A percentile compares a stretch with the other conserved stretches of the same genome.
phyloP scores from a whole-genome alignment of 2,888 invertebrate genomes.

The Tineola bisselliella region DNA sequence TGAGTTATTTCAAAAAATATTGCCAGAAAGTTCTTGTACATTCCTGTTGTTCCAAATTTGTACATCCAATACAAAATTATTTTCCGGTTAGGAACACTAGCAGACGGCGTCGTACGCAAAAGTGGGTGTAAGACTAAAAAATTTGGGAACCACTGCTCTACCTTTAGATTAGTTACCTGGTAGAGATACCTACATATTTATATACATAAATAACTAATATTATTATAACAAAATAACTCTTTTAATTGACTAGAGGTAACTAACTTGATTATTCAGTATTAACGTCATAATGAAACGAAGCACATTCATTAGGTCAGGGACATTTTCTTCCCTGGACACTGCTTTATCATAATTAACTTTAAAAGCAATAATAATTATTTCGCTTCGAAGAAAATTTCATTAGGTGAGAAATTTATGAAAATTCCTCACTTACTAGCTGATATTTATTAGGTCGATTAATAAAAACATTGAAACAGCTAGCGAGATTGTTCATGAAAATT shows the following conservation, averaged over 20 bases:
- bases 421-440: background rate
- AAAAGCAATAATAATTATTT: slow-evolving; percentile 6
- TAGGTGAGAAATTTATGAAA: slow-evolving; percentile 8
- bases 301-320: background rate
- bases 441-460: background rate
- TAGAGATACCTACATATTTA: too few relatives aligned
- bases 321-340: background rate
- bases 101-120: too few relatives aligned
- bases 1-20: too few relatives aligned
- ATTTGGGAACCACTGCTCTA: too few relatives aligned
- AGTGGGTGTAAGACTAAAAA: too few relatives aligned
- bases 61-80: too few relatives aligned
- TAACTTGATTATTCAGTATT: background rate
- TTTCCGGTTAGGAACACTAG: too few relatives aligned
- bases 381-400: slow-evolving; percentile 8
- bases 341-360: background rate
- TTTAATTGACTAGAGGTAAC: background rate
- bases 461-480: background rate
- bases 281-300: background rate
- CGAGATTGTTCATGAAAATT: background rate
- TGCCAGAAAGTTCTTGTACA: too few relatives aligned
- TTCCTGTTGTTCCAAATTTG: too few relatives aligned
- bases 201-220: too few relatives aligned
- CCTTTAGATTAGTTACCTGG: too few relatives aligned
- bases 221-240: background rate